Conservation (phyloP, 1,140 invertebrate genomes). For the Pseudomyrmex cubaensis region DNA sequence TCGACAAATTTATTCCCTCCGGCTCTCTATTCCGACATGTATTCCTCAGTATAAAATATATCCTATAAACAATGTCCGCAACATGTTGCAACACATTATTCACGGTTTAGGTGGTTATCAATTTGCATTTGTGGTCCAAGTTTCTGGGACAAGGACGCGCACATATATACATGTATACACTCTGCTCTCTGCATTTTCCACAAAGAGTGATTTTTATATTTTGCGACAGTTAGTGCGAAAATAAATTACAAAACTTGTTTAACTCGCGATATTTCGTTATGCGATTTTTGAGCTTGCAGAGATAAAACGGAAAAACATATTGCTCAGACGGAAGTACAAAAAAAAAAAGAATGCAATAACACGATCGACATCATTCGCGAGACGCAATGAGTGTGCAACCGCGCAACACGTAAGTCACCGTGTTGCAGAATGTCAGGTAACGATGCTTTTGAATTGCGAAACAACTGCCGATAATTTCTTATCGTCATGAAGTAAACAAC, state of each 20-base stretch:
- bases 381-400: conserved; percentile 23
- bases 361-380: not conserved
- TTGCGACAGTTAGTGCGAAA: too few relatives aligned
- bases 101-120: not conserved
- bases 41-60: too few relatives aligned
- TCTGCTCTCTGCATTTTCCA: too few relatives aligned
- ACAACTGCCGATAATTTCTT: conserved; percentile 29
- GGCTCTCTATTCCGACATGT: not conserved
- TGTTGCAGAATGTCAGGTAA: conserved; percentile 29
- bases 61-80: too few relatives aligned
- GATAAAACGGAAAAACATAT: not conserved
- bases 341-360: not conserved
- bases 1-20: conserved; percentile 1
- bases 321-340: not conserved
- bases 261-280: too few relatives aligned
- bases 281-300: not conserved
- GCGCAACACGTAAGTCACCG: not conserved
- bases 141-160: not conserved
- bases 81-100: not conserved
- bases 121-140: not conserved
- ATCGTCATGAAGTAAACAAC: conserved; percentile 3
- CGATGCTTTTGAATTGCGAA: conserved; percentile 17
- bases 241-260: too few relatives aligned
- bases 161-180: too few relatives aligned
- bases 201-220: too few relatives aligned